Evolutionary conservation across 53 echinoderm and acorn worm species (phyloP).

Genomic region (Hippasteria phrygiana): DNA sequence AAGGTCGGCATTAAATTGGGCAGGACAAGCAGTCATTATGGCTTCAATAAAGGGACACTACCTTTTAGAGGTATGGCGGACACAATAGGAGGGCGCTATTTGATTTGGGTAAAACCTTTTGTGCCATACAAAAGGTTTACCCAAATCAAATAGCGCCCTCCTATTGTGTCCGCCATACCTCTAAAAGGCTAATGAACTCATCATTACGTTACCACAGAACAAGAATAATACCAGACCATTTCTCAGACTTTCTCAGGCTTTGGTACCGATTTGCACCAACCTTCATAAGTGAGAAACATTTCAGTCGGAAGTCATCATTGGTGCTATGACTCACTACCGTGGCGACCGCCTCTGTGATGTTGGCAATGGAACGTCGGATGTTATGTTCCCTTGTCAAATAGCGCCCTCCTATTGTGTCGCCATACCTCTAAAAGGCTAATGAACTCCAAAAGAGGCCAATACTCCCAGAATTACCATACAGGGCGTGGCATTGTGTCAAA

Average conservation of each 20-base stretch:
- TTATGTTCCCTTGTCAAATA: conserved; percentile 14
- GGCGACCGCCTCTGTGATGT: conserved; percentile 42
- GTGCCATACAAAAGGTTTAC: no score
- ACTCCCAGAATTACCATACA: background rate
- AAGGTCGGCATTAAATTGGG: background rate
- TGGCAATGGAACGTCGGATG: conserved; percentile 35
- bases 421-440: background rate
- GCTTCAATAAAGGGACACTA: background rate
- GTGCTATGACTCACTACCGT: conserved; percentile 58
- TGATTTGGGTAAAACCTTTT: no score
- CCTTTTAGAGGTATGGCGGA: no score
- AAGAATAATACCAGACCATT: no score
- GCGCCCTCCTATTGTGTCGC: no score
- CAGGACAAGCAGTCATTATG: background rate
- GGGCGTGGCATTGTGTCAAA: background rate
- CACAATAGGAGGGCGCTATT: no score
- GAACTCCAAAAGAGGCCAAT: background rate
- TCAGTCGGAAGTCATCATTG: conserved; percentile 60
- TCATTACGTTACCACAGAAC: no score
- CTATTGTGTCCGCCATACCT: no score
- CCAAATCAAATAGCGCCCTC: no score
- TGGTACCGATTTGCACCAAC: conserved; percentile 8
- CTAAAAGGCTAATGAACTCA: no score
- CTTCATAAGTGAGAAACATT: conserved; percentile 50
- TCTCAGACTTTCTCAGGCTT: no score